Percentiles rank a stretch among this genome's conserved stretches.
phyloP scores from a whole-genome alignment of 2,113 vertebrate species.

The Albula goreensis region DNA sequence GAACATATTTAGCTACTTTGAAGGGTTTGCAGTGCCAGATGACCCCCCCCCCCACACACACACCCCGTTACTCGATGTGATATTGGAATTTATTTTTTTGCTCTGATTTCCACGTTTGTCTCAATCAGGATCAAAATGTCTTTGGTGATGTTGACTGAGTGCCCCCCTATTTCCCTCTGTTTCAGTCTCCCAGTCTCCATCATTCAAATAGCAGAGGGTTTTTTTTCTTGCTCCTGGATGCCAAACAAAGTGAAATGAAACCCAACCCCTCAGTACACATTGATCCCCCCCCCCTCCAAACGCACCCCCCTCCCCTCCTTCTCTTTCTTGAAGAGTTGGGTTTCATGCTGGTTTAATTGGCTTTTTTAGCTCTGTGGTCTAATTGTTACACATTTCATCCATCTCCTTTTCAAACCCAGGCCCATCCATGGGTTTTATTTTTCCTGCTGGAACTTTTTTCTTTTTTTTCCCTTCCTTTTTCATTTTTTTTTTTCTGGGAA shows the following conservation, averaged over 20 bases:
- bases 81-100: not conserved
- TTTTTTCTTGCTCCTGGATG: conserved; percentile 27
- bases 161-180: conserved; percentile 7
- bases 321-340: conserved; percentile 55
- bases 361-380: conserved; percentile 67
- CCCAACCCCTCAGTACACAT: conserved; percentile 62
- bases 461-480: conserved; percentile 17
- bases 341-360: conserved; percentile 75
- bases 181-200: conserved; percentile 1
- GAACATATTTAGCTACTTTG: not conserved
- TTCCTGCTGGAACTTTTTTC: conserved; percentile 78
- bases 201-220: not conserved
- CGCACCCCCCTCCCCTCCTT: conserved; percentile 34
- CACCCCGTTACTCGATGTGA: not conserved
- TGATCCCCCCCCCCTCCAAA: conserved; percentile 52
- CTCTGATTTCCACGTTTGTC: conserved; percentile 22
- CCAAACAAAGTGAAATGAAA: conserved; percentile 53
- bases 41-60: not conserved
- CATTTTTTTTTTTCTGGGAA: conserved; percentile 57
- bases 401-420: conserved; percentile 74
- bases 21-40: too few species aligned
- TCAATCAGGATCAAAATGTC: not conserved
- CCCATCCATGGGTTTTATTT: conserved; percentile 75
- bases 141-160: conserved; percentile 11
- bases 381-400: conserved; percentile 75